Evolutionary conservation across 2,797 vertebrate genomes (phyloP).

Genomic region (Capromys pilorides): DNA sequence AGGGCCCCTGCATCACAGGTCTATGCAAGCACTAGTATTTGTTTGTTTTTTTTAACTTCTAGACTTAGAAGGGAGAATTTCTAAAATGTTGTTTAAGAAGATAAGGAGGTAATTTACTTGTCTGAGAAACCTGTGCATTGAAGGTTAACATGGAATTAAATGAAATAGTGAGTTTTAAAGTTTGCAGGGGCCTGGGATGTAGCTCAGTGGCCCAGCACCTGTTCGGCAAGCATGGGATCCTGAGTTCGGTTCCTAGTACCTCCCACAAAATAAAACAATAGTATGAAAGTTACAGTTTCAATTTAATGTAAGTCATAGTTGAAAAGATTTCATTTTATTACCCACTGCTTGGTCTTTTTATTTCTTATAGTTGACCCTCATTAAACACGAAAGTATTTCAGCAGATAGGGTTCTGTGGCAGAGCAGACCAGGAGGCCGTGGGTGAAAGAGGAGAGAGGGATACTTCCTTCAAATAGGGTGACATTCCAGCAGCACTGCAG

Average conservation of each 20-base stretch:
- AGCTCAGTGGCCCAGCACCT: too few species aligned
- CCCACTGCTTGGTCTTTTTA: background rate
- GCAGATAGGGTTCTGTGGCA: background rate
- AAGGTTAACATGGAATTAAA: background rate
- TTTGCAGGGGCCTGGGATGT: too few species aligned
- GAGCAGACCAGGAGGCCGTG: background rate
- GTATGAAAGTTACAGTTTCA: background rate
- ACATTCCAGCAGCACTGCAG: background rate
- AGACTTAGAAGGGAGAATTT: background rate
- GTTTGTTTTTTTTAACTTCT: background rate
- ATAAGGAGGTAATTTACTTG: background rate
- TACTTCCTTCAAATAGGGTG: background rate
- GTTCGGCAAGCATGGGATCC: too few species aligned
- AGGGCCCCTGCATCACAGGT: background rate
- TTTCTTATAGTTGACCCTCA: background rate
- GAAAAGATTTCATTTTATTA: background rate
- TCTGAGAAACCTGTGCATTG: constrained; percentile 15
- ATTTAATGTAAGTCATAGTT: background rate
- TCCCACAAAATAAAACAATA: too few species aligned
- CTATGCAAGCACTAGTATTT: background rate
- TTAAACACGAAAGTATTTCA: constrained; percentile 12
- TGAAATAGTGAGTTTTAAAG: background rate
- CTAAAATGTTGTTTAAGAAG: background rate
- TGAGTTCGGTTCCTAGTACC: too few species aligned
- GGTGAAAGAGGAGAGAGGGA: background rate